Base-by-base conservation (phyloP, 2,113 vertebrate genomes). In the Chionis minor region DNA sequence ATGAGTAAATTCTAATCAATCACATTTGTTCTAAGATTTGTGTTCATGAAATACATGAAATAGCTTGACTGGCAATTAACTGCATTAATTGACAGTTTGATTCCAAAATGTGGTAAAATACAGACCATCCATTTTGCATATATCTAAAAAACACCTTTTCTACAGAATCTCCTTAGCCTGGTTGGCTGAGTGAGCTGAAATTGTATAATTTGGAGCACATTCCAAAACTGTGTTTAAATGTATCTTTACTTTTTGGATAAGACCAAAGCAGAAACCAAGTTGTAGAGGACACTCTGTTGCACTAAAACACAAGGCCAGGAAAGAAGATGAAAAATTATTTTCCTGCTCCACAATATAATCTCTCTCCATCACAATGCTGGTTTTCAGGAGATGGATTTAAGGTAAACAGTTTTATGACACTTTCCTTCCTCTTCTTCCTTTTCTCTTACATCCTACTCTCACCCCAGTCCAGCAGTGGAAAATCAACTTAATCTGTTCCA, bases 201-300 rank as follows among this genome's bases (percentile, higher is more conserved):
- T 40, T 0, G 15, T 28, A 16, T 12, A 0, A n/a, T 59, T 82
- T 65, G 18, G 21, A 65, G 3, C 8, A 52, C 11, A 21, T 3
- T 49, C 16, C 2, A 80, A 71, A 94, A 51, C 21, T 47, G 4
- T 15, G 2, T 52, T 93, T 81, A 42, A 65, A 70, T 9, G 7
- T 65, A 5, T 33, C 21, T 73, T 87, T 59, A 18, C 1, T 22
- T 86, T 38, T 61, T 45, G 5, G 22, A 45, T 66, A 18, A 35
- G 51, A 54, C 30, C 44, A 83, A 54, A 70, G 0, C 1, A 10
- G 5, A 14, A 83, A 7, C 54, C 1, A 42, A 81, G 74, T 33
- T n/a, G 9, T 28, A 71, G 7, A 10, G 55, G 23, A 32, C 5
- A 40, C 10, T 28, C 40, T 72, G 18, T 71, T 69, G 10, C 14